Evolutionary conservation across 2,113 vertebrate genomes (phyloP).

Genomic region (Grallaria varia): DNA sequence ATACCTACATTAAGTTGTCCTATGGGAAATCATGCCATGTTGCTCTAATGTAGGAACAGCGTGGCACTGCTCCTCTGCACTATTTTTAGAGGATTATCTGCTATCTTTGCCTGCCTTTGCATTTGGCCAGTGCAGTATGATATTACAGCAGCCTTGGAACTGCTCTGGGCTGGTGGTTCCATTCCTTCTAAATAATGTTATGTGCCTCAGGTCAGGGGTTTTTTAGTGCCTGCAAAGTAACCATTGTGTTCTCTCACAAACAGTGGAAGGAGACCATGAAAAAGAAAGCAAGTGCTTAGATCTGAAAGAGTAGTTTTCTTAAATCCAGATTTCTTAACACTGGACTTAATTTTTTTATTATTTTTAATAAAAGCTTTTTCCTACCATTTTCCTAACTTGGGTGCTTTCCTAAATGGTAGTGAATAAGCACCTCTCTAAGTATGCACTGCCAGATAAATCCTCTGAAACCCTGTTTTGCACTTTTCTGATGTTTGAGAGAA

Average conservation of each 20-base stretch:
- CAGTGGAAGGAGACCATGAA: neutral
- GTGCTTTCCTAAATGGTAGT: neutral
- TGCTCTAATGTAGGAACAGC: neutral
- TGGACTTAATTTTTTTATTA: neutral
- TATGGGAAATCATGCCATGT: neutral
- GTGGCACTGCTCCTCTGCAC: neutral
- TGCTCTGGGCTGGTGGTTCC: neutral
- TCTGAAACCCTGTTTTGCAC: neutral
- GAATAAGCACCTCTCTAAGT: neutral
- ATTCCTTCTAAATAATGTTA: fast-evolving
- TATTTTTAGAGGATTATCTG: neutral
- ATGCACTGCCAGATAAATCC: neutral
- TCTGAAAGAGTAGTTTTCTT: neutral
- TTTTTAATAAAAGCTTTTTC: neutral
- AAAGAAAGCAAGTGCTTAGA: neutral
- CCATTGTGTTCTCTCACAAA: neutral
- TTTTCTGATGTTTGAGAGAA: neutral
- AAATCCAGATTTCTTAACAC: neutral
- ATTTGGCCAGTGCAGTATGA: neutral
- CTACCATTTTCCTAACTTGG: neutral
- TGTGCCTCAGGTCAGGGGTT: neutral
- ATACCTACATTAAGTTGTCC: neutral
- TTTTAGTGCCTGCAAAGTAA: neutral
- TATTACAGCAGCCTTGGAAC: neutral
- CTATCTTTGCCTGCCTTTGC: neutral